Evolutionary conservation across 2,113 vertebrate genomes (phyloP).

Genomic region (Arenaria interpres): DNA sequence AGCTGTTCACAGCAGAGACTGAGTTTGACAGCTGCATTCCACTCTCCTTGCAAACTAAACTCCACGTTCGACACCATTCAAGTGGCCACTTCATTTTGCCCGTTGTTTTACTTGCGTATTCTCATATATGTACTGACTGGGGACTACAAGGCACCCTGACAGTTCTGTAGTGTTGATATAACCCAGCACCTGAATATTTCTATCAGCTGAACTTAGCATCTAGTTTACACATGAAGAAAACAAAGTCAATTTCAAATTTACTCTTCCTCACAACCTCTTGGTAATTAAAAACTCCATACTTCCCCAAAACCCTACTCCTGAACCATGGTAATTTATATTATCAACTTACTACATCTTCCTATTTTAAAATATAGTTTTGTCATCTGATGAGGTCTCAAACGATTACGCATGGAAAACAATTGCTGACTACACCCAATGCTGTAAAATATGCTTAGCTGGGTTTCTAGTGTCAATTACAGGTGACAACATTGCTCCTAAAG

Average conservation of each 20-base stretch:
- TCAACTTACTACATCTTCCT: not conserved
- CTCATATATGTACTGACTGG: not conserved
- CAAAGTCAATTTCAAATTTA: not conserved
- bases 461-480: not conserved
- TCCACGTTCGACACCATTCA: not conserved
- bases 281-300: not conserved
- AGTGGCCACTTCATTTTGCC: constrained; percentile 16
- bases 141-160: not conserved
- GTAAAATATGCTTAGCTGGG: not conserved
- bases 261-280: not conserved
- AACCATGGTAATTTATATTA: not conserved
- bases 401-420: not conserved
- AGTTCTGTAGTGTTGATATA: not conserved
- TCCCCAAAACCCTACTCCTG: not conserved
- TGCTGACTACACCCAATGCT: not conserved
- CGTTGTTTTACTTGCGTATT: not conserved
- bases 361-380: not conserved
- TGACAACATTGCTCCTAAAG: not conserved
- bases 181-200: not conserved
- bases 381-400: not conserved
- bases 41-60: not conserved
- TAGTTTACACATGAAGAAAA: not conserved
- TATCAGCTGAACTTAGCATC: not conserved
- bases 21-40: constrained; percentile 62
- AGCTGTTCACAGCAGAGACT: constrained; percentile 57